These are phyloP conservation scores for Polypterus senegalus DNA, from an alignment of 2,113 vertebrate species.

Conservation along the genomic window DNA sequence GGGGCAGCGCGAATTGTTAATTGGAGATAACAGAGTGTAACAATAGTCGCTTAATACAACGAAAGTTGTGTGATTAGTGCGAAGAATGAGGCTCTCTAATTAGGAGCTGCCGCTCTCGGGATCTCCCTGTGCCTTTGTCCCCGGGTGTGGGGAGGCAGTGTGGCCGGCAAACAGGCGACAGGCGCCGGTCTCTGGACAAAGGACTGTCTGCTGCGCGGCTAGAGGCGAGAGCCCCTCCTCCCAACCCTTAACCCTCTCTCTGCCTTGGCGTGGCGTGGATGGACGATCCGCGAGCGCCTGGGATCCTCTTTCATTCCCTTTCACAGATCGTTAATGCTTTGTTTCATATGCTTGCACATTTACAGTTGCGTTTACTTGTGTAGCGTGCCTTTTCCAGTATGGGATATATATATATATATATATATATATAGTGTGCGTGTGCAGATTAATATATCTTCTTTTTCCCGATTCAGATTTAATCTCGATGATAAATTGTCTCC, in stretches of 20 bases:
- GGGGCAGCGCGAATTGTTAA: constrained; percentile 47
- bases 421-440: too few relatives aligned
- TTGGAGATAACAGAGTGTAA: constrained; percentile 56
- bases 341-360: too few relatives aligned
- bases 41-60: constrained; percentile 50
- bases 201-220: constrained; percentile 60
- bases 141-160: constrained; percentile 44
- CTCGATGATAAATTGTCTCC: too few relatives aligned
- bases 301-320: too few relatives aligned
- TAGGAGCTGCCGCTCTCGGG: constrained; percentile 40
- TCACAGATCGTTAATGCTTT: too few relatives aligned
- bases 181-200: constrained; percentile 59
- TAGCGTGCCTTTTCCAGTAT: too few relatives aligned
- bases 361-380: too few relatives aligned
- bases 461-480: too few relatives aligned
- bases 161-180: constrained; percentile 60
- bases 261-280: too few relatives aligned
- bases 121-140: constrained; percentile 29
- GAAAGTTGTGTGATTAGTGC: constrained; percentile 50
- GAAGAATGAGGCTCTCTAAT: constrained; percentile 42
- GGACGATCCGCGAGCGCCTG: too few relatives aligned
- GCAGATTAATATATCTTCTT: too few relatives aligned
- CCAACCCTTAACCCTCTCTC: constrained; percentile 36
- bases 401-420: too few relatives aligned
- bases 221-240: constrained; percentile 34